Base-by-base conservation (phyloP, 2,888 invertebrate species). In the Corythucha ciliata region DNA sequence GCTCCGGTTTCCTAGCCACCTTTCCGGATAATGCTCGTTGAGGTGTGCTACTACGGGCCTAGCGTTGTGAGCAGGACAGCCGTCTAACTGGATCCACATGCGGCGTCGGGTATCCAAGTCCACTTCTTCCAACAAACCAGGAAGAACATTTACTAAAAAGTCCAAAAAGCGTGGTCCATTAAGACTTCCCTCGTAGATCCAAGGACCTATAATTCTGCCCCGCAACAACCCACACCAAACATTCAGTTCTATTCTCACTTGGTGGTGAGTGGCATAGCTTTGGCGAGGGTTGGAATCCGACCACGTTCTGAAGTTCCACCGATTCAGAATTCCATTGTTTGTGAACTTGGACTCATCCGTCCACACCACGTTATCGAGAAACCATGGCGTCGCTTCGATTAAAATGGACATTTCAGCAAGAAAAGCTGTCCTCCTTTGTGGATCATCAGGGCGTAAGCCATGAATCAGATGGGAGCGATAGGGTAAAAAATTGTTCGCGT, bases 301-400 rank as follows among this genome's bases (percentile, higher is more conserved):
- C 37, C 37, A 37, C 10, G 37, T 37, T 18, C 37, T 21, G 14
- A 18, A 37, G 24, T 37, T 37, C 37, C 37, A 37, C 12, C 37
- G 37, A 24, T 37, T 37, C 12, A 37, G 16, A 21, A 37, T n/a
- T n/a, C 37, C 37, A n/a, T 18, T 37, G 18, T 16, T 18, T 3
- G 37, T 37, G 37, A 37, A 37, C 12, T 18, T 18, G 7, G 18
- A 37, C 20, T 37, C 37, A 18, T 37, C 37, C 12, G 37, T 37
- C 37, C 20, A 37, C 16, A 37, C 22, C 12, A 37, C 24, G 21
- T 21, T 37, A 22, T 16, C 12, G 12, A 37, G 20, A 12, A 37
- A 2, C 12, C 24, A 21, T 2, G 37, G 2, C 12, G 3, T 3
- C 24, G 21, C 37, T 16, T 5, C 37, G 18, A 37, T 37, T n/a